Base-by-base conservation (phyloP, 2,113 vertebrate genomes). In the Vimba vimba region DNA sequence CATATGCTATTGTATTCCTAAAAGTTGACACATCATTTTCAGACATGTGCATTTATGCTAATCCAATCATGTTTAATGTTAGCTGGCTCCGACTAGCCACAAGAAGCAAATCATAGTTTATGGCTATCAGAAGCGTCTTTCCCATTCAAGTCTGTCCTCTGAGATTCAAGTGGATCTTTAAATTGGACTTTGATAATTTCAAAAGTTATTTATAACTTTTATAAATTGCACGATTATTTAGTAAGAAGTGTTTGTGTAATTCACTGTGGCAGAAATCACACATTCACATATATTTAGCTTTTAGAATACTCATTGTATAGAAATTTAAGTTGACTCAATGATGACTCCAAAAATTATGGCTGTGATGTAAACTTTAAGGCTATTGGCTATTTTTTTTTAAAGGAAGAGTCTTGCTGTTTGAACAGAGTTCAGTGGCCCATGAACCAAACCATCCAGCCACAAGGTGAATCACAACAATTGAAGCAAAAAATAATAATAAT, bases 1-100 rank as follows among this genome's bases (percentile, higher is more conserved):
- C 30, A 11, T 11, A 30, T 52, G 50, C 4, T 19, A 30, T 19
- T 33, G 39, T 74, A n/a, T 43, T 45, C 39, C 2, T 15, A 74
- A 45, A 78, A 57, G 13, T 57, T 39, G 68, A 71, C 68, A 21
- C 21, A 36, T 19, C 33, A 69, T 36, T 19, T 23, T 30, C 66
- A 69, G 66, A 69, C 39, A 6, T 36, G 17, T 19, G 15, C 15
- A 21, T 69, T 69, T 69, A 21, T 21, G 66, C 17, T 30, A 57
- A 77, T 77, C 9, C 75, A 77, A 55, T 77, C 4, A 77, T 77
- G 47, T 52, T 55, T 3, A 78, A 78, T 78, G 75, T 17, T 17
- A 75, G 27, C 73, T 74, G 43, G 39, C 23, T 25, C n/a, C 15
- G 43, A 75, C 12, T 75, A 15, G n/a, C 12, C 50, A 76, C 25